A percentile compares a stretch with the other conserved stretches of the same genome.
Evolutionary conservation across 2,113 vertebrate genomes (phyloP).

Genomic region (Dipodomys merriami): DNA sequence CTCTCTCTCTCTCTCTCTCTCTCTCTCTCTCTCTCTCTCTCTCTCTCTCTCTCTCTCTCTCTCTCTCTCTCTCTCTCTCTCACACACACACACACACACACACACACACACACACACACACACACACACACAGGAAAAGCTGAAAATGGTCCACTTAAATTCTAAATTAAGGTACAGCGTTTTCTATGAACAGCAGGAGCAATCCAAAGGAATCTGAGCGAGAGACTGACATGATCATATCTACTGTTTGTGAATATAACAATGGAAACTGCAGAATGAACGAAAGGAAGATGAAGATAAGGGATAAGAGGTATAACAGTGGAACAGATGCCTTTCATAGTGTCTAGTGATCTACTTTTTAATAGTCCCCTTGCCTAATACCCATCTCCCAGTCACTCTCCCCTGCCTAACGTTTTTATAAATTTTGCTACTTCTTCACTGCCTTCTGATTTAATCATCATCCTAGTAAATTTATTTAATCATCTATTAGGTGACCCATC

Average conservation of each 20-base stretch:
- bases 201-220: no score
- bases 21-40: no score
- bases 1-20: no score
- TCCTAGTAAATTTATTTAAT: neutral
- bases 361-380: neutral
- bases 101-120: no score
- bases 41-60: no score
- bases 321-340: no score
- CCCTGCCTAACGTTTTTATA: neutral
- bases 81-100: no score
- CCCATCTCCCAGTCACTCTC: neutral
- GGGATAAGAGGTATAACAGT: neutral
- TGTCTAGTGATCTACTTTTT: accelerated
- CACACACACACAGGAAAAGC: no score
- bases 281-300: neutral
- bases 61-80: no score
- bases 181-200: neutral
- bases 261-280: neutral
- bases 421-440: neutral
- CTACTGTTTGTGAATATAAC: neutral
- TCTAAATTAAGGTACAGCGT: neutral
- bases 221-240: neutral
- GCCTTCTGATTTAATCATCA: neutral
- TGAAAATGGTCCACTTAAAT: no score
- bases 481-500: neutral